Conservation (phyloP, 1,140 invertebrate species). For the Ostrea edulis region DNA sequence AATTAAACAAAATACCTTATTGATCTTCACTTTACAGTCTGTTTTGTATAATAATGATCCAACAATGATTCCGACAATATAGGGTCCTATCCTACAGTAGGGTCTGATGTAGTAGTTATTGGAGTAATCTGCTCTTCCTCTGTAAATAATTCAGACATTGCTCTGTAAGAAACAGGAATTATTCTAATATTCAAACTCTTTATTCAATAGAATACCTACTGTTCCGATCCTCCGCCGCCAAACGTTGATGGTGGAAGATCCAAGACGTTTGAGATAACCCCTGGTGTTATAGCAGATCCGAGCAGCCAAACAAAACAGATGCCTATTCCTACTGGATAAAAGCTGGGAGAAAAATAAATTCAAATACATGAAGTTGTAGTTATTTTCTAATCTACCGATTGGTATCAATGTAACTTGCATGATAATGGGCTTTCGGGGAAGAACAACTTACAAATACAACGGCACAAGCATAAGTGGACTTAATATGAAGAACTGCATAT, state of each 20-base stretch:
- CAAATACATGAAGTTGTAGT: neutral
- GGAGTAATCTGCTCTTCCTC: conserved; percentile 32
- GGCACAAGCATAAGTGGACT: conserved; percentile 83
- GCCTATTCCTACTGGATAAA: conserved; percentile 9
- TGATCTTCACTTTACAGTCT: conserved; percentile 58
- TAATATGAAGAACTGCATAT: conserved; percentile 88
- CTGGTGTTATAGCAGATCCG: conserved; percentile 6
- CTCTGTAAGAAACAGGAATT: neutral
- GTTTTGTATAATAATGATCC: conserved; percentile 78
- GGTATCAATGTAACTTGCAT: neutral
- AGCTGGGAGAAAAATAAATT: neutral
- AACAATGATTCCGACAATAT: conserved; percentile 81
- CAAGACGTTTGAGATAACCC: neutral
- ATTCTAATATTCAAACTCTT: neutral
- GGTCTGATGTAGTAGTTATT: conserved; percentile 71
- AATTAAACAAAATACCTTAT: conserved; percentile 47
- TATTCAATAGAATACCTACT: neutral
- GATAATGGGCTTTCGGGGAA: neutral
- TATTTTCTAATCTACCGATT: neutral
- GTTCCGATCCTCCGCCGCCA: neutral
- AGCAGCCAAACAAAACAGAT: conserved; percentile 3
- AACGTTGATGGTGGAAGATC: conserved; percentile 4
- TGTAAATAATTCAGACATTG: neutral
- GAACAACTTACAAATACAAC: conserved; percentile 69
- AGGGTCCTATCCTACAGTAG: conserved; percentile 81